A percentile compares a stretch with the other conserved stretches of the same genome.
These are phyloP conservation scores for Rostratula benghalensis DNA, from an alignment of 2,113 vertebrate species.

Conservation along the genomic window DNA sequence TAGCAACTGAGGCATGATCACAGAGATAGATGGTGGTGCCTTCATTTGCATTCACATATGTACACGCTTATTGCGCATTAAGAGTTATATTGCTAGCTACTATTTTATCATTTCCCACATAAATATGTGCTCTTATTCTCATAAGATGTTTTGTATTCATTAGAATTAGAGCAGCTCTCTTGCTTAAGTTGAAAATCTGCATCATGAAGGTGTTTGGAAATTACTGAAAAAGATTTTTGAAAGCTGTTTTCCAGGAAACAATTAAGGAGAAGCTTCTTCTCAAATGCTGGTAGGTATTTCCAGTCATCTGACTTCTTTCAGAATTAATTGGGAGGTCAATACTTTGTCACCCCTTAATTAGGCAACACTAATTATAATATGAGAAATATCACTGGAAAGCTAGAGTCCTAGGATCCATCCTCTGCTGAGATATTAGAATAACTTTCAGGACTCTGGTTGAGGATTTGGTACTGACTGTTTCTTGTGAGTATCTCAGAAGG, in stretches of 20 bases:
- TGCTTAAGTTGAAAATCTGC: constrained; percentile 23
- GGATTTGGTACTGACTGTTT: neutral
- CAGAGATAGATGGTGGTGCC: neutral
- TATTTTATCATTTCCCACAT: constrained; percentile 29
- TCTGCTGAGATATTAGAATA: neutral
- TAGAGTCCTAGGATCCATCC: neutral
- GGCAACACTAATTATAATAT: constrained; percentile 3
- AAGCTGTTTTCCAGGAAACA: constrained; percentile 30
- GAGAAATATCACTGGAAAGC: neutral
- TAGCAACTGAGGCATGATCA: neutral
- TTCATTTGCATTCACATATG: neutral
- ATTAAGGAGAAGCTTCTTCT: neutral
- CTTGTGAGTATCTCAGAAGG: neutral
- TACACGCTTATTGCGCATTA: neutral
- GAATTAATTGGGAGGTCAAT: constrained; percentile 35
- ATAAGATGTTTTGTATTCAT: neutral
- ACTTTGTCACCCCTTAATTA: constrained; percentile 44
- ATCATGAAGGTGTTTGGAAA: neutral
- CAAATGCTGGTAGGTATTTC: neutral
- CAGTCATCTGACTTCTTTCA: constrained; percentile 2
- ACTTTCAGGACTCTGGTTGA: neutral
- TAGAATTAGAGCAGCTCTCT: neutral
- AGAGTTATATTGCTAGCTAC: neutral
- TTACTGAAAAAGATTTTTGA: neutral
- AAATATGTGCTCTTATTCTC: neutral